Conservation (phyloP, 2,797 vertebrate genomes). For the Sebastes iracundus region DNA sequence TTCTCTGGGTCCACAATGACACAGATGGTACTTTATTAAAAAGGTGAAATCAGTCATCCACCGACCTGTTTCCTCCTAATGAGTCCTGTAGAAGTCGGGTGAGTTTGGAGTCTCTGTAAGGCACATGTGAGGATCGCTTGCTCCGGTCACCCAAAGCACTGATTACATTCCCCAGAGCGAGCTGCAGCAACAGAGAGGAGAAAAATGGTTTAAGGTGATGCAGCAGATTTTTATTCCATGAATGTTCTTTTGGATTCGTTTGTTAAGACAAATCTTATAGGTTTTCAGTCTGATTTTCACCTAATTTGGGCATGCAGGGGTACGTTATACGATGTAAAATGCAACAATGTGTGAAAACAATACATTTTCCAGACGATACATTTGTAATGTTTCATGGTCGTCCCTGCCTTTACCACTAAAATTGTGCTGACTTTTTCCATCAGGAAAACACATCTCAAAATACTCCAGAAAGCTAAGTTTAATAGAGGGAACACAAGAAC, state of each 20-base stretch:
- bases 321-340: not conserved
- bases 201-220: not conserved
- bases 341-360: not conserved
- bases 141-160: constrained; percentile 94
- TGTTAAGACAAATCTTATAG: no score
- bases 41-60: not conserved
- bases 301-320: not conserved
- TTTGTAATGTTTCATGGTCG: no score
- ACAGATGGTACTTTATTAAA: no score
- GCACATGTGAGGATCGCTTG: constrained; percentile 93
- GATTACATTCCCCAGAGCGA: constrained; percentile 96
- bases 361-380: no score
- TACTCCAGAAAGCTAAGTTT: no score
- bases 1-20: not conserved
- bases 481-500: no score
- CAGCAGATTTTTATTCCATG: not conserved
- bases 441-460: no score
- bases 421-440: no score
- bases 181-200: constrained; percentile 68
- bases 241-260: not conserved
- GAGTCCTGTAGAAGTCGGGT: constrained; percentile 95
- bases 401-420: no score
- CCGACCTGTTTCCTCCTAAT: constrained; percentile 93
- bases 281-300: no score
- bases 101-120: constrained; percentile 96